Conservation (phyloP, 2,113 vertebrate species). For the Myanophis thanlyinensis region DNA sequence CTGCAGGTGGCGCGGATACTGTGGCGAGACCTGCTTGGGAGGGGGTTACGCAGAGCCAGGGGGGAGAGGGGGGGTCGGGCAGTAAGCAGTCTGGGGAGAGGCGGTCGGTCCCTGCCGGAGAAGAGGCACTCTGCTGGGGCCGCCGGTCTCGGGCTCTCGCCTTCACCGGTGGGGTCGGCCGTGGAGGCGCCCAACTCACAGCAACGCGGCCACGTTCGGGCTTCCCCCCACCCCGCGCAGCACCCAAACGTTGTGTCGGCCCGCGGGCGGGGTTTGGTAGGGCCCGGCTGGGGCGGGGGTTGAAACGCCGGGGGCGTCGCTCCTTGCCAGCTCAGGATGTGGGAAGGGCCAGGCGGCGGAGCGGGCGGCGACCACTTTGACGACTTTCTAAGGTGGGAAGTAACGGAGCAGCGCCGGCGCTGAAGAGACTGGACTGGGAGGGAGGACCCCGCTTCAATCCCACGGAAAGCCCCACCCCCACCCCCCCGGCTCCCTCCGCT, state of each 20-base stretch:
- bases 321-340: not conserved
- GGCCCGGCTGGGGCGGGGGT: too few relatives aligned
- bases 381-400: too few relatives aligned
- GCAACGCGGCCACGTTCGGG: not conserved
- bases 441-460: not conserved
- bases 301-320: not conserved
- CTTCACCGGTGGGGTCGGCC: too few relatives aligned
- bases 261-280: not conserved
- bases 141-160: too few relatives aligned
- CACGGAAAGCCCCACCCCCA: not conserved
- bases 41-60: too few relatives aligned
- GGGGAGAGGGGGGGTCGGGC: too few relatives aligned
- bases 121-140: too few relatives aligned
- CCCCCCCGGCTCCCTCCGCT: not conserved
- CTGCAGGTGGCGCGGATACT: not conserved
- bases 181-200: too few relatives aligned
- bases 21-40: not conserved
- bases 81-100: too few relatives aligned
- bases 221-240: not conserved
- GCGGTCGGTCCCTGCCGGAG: too few relatives aligned
- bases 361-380: not conserved
- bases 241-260: not conserved
- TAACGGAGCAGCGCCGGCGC: not conserved
- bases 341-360: not conserved
- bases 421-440: not conserved